These are phyloP conservation scores for Helicoverpa armigera DNA, from an alignment of 1,140 invertebrate species.

Conservation along the genomic window DNA sequence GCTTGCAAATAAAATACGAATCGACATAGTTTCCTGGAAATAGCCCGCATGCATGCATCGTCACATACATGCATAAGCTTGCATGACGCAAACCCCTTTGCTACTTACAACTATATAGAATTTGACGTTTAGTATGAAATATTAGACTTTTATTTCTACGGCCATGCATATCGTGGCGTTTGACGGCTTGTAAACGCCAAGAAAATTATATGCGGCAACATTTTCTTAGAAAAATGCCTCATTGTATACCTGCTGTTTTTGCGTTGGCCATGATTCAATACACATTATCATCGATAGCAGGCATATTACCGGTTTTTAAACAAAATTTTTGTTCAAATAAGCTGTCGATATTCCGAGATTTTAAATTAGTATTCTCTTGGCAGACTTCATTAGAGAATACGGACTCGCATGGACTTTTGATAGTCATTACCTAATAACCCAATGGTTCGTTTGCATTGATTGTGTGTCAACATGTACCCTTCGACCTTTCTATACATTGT, in stretches of 20 bases:
- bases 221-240: conserved; percentile 19
- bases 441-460: too few species aligned
- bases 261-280: neutral
- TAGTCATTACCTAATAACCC: too few species aligned
- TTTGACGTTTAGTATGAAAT: conserved; percentile 9
- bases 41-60: conserved; percentile 22
- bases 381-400: too few species aligned
- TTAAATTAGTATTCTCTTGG: too few species aligned
- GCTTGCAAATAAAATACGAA: conserved; percentile 18
- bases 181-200: conserved; percentile 6
- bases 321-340: too few species aligned
- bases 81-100: conserved; percentile 15
- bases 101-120: conserved; percentile 19
- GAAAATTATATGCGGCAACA: conserved; percentile 11
- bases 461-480: too few species aligned
- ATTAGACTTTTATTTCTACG: conserved; percentile 20
- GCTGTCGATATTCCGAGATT: too few species aligned
- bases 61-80: conserved; percentile 12
- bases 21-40: conserved; percentile 32
- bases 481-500: too few species aligned
- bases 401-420: too few species aligned
- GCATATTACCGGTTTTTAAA: neutral
- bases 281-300: neutral
- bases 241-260: conserved; percentile 4
- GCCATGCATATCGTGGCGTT: neutral